Percentiles rank a stretch among this genome's conserved stretches.
Evolutionary conservation across 1,140 invertebrate species (phyloP).

Genomic region (Muscidifurax raptorellus): DNA sequence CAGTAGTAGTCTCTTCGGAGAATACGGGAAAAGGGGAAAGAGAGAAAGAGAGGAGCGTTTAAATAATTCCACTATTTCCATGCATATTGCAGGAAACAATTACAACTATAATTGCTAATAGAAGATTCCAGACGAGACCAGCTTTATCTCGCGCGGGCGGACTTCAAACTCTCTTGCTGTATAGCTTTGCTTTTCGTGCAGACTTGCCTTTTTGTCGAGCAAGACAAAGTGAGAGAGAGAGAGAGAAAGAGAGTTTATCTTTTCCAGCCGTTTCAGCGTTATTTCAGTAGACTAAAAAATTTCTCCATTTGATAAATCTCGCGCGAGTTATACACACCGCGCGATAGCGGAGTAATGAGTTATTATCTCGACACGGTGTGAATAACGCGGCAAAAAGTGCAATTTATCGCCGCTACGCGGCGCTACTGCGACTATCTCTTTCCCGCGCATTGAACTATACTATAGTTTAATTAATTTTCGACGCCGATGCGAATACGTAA

Average conservation of each 20-base stretch:
- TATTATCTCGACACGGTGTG: slow-evolving; percentile 35
- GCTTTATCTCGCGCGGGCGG: slow-evolving; percentile 69
- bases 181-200: slow-evolving; percentile 49
- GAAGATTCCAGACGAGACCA: slow-evolving; percentile 75
- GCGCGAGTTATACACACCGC: not conserved
- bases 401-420: not conserved
- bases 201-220: not conserved
- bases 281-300: slow-evolving; percentile 32
- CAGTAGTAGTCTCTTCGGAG: not conserved
- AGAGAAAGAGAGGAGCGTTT: slow-evolving; percentile 62
- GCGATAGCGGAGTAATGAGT: slow-evolving; percentile 26
- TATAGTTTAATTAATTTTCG: not conserved
- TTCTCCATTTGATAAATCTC: slow-evolving; percentile 36
- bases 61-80: slow-evolving; percentile 76
- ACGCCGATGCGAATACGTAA: slow-evolving; percentile 4
- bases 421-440: not conserved
- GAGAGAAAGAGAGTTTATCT: slow-evolving; percentile 33
- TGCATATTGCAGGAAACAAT: slow-evolving; percentile 77
- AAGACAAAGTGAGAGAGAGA: not conserved
- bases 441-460: not conserved
- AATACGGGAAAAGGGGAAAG: not conserved
- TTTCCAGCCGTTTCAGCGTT: slow-evolving; percentile 27
- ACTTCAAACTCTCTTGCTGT: slow-evolving; percentile 61
- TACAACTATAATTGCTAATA: slow-evolving; percentile 77
- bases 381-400: not conserved